Conservation (phyloP, 2,797 vertebrate species). For the Ambastaia sidthimunki region DNA sequence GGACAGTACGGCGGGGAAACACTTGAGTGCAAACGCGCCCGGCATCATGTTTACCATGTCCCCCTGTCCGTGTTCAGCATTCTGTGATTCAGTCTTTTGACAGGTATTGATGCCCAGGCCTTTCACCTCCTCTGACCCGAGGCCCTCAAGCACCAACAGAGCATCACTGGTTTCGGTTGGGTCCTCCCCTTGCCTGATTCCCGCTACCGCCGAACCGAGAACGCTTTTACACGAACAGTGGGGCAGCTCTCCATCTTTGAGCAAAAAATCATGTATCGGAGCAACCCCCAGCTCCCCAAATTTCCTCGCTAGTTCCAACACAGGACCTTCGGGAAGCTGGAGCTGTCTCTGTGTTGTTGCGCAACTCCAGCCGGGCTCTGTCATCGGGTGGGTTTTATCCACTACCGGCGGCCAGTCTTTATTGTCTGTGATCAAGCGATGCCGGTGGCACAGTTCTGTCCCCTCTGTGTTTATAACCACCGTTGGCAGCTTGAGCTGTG, state of each 20-base stretch:
- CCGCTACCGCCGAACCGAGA: constrained; percentile 68
- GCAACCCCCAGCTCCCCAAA: constrained; percentile 79
- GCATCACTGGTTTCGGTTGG: constrained; percentile 92
- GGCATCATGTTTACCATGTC: constrained; percentile 76
- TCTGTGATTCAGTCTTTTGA: constrained; percentile 76
- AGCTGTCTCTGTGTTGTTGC: constrained; percentile 67
- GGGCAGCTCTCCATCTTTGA: constrained; percentile 76
- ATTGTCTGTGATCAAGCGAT: constrained; percentile 79
- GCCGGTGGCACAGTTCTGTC: constrained; percentile 81
- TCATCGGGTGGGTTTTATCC: constrained; percentile 64
- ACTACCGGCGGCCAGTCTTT: constrained; percentile 74
- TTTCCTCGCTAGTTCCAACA: constrained; percentile 77
- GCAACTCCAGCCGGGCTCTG: constrained; percentile 73
- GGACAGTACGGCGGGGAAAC: constrained; percentile 73
- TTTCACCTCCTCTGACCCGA: constrained; percentile 84
- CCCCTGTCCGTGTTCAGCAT: constrained; percentile 68
- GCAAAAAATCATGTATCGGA: constrained; percentile 74
- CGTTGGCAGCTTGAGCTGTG: constrained; percentile 59
- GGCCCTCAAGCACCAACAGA: constrained; percentile 87
- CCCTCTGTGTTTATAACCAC: constrained; percentile 67
- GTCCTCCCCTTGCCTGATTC: constrained; percentile 76
- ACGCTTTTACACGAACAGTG: constrained; percentile 84
- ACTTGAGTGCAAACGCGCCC: constrained; percentile 74
- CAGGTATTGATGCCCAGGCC: constrained; percentile 77
- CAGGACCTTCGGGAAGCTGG: constrained; percentile 66